Evolutionary conservation across 2,888 invertebrate species (phyloP), one percentile per base, ranked within the genome.

Genomic region (Spilarctia lutea): DNA sequence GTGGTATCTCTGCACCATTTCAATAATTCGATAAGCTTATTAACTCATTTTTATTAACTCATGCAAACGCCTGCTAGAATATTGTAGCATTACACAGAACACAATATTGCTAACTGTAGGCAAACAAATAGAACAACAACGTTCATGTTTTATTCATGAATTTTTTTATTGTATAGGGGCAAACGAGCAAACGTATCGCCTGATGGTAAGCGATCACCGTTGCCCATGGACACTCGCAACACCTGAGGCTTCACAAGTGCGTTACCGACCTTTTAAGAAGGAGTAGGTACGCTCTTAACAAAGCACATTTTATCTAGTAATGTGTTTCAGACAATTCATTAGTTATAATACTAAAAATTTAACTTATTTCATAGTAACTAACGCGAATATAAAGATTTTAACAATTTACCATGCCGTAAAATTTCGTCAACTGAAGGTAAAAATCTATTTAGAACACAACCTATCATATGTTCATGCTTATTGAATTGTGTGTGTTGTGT

Each of bases 61-160:
- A 45, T 6, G 2, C 60, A 52, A 27, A 68, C 72, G 75, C 82
- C 84, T 82, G 65, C 4, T 35, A 35, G 18, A 56, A n/a, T 45
- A 18, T 52, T 30, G 76, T 66, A 79, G 82, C 82, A 79, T 71
- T 63, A 35, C 48, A 56, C 65, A 60, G 7, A 60, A 27, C 60
- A 42, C 27, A 56, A 27, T n/a, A 42, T 18, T n/a, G 45, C 16
- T 60, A 52, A 20, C 7, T 16, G 39, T 27, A 27, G 35, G 39
- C 56, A 35, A 24, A 35, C 13, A 20, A 24, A 18, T 27, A 6
- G 6, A n/a, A 16, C 60, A 60, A 3, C 30, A 60, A 13, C 16
- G 6, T 60, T 16, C 13, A 60, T 16, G 16, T 30, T 60, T 4
- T 27, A 16, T 60, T 52, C 52, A 1, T 24, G 24, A n/a, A n/a